A percentile compares a stretch with the other conserved stretches of the same genome.
Conservation (phyloP, 2,888 invertebrate genomes). For the Pyrrhia umbra region DNA sequence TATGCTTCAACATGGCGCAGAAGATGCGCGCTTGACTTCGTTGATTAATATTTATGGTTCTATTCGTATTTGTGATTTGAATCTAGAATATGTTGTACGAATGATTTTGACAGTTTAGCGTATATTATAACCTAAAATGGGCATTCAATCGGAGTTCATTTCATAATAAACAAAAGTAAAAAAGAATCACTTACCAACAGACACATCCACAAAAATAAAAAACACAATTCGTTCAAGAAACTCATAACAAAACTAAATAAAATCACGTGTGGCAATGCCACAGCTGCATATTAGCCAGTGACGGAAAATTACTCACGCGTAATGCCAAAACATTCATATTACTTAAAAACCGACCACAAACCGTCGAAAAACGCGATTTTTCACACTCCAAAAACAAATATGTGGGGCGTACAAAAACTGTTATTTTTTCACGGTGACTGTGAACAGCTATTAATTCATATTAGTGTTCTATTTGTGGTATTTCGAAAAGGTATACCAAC, state of each 20-base stretch:
- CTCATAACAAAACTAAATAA: constrained; percentile 75
- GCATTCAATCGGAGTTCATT: background rate
- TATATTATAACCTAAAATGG: no score
- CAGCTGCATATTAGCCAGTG: constrained; percentile 78
- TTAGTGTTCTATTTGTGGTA: constrained; percentile 74
- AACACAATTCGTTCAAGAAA: constrained; percentile 74
- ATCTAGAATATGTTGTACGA: no score
- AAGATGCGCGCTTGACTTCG: constrained; percentile 50
- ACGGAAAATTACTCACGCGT: constrained; percentile 80
- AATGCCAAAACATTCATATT: constrained; percentile 87
- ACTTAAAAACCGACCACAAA: constrained; percentile 85
- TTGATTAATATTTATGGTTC: constrained; percentile 61
- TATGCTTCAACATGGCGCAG: constrained; percentile 53
- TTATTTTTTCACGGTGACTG: constrained; percentile 72
- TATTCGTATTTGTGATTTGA: constrained; percentile 11
- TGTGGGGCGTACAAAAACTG: constrained; percentile 78
- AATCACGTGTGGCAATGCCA: constrained; percentile 76
- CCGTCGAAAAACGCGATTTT: constrained; percentile 86
- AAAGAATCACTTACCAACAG: constrained; percentile 3
- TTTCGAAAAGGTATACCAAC: constrained; percentile 61
- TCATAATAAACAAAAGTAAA: background rate
- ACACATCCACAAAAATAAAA: constrained; percentile 28
- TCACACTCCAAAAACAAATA: constrained; percentile 88
- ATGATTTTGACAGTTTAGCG: no score
- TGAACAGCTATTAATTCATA: constrained; percentile 82